These are phyloP conservation scores for Rotaria macrura DNA, from an alignment of 2,888 invertebrate genomes.

Conservation along the genomic window DNA sequence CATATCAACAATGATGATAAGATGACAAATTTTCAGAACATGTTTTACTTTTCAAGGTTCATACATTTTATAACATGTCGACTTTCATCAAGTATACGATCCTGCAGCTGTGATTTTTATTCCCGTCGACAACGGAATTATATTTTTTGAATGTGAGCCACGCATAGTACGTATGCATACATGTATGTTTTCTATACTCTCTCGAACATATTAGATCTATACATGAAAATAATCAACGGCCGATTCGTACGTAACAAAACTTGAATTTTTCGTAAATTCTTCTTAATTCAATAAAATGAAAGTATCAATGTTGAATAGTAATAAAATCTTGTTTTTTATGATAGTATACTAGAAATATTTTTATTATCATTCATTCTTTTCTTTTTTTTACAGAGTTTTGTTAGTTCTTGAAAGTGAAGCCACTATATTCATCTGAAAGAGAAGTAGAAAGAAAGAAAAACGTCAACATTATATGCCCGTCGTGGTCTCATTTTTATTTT, in stretches of 20 bases:
- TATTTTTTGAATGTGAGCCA: no score
- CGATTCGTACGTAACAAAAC: not conserved
- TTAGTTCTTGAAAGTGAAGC: not conserved
- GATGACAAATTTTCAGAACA: not conserved
- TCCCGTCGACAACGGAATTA: no score
- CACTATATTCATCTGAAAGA: not conserved
- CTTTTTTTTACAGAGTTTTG: not conserved
- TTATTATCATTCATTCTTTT: not conserved
- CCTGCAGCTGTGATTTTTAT: no score
- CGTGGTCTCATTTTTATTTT: not conserved
- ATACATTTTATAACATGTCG: no score
- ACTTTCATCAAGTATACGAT: no score
- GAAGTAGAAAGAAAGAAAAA: not conserved
- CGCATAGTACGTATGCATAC: not conserved
- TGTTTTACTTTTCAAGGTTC: no score
- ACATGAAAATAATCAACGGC: not conserved
- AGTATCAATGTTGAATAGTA: no score
- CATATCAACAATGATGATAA: not conserved
- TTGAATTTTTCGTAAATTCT: not conserved
- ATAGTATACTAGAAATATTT: not conserved
- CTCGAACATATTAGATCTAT: not conserved
- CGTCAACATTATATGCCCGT: not conserved
- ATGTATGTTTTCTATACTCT: not conserved
- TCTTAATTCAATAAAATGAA: not conserved
- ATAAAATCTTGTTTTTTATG: no score